These are phyloP conservation scores for Lordiphosa stackelbergi DNA, from an alignment of 1,140 invertebrate genomes.

Conservation along the genomic window DNA sequence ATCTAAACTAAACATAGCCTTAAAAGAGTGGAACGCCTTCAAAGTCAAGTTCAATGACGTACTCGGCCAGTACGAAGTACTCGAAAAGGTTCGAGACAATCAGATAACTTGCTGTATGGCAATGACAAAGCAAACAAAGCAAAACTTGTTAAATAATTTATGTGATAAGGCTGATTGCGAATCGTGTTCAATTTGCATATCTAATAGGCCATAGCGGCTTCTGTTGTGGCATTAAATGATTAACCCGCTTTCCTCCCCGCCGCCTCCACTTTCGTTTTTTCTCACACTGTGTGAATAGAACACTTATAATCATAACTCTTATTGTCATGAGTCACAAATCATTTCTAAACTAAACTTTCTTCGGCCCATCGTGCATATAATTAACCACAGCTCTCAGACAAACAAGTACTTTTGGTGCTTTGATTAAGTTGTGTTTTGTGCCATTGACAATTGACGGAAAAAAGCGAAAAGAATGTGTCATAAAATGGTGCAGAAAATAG, in stretches of 20 bases:
- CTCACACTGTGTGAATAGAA: too few species aligned
- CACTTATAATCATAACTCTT: too few species aligned
- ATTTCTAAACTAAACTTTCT: conserved; percentile 14
- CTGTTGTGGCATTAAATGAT: conserved; percentile 34
- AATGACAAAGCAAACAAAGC: conserved; percentile 38
- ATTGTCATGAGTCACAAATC: too few species aligned
- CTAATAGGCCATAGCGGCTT: conserved; percentile 50
- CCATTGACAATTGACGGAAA: conserved; percentile 32
- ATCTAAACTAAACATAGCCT: conserved; percentile 50
- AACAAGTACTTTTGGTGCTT: conserved; percentile 34
- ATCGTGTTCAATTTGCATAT: conserved; percentile 53
- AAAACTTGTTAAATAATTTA: conserved; percentile 52
- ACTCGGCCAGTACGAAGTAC: conserved; percentile 39
- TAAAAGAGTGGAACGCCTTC: conserved; percentile 51
- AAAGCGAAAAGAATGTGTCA: conserved; percentile 39
- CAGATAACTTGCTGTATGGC: conserved; percentile 38
- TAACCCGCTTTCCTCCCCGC: conserved; percentile 4
- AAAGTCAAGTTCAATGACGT: conserved; percentile 57
- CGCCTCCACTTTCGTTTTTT: too few species aligned
- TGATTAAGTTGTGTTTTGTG: conserved; percentile 1
- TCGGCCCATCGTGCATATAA: conserved; percentile 30
- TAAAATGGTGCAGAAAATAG: conserved; percentile 46
- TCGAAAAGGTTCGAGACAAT: conserved; percentile 34
- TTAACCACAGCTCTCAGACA: conserved; percentile 9
- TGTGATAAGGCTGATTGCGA: conserved; percentile 51